Conservation (phyloP, 1,140 invertebrate species). For the Dendroctonus ponderosae region DNA sequence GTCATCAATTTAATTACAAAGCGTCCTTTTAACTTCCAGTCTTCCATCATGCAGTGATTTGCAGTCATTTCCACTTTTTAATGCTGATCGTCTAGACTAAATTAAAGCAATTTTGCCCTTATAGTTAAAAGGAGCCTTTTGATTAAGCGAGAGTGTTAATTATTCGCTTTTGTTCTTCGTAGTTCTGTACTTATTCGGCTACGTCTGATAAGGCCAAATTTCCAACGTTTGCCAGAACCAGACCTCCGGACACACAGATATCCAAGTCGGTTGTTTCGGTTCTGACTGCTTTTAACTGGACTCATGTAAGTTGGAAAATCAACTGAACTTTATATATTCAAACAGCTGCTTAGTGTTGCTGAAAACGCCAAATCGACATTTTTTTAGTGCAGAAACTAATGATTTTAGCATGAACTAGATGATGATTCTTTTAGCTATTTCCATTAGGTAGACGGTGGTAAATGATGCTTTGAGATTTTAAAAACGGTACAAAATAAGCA, state of each 20-base stretch:
- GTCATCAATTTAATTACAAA: too few relatives aligned
- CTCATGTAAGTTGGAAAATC: conserved; percentile 61
- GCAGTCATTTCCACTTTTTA: too few relatives aligned
- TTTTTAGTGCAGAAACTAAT: not conserved
- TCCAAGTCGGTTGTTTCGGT: conserved; percentile 84
- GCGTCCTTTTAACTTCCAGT: too few relatives aligned
- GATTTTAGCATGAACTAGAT: too few relatives aligned
- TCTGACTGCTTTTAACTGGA: conserved; percentile 77
- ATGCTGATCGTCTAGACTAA: too few relatives aligned
- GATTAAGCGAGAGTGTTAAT: too few relatives aligned
- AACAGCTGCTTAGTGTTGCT: not conserved
- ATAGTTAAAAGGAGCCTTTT: too few relatives aligned
- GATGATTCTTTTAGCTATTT: not conserved
- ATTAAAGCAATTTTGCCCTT: too few relatives aligned
- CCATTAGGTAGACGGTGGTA: not conserved
- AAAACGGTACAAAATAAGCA: too few relatives aligned
- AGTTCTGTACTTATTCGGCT: conserved; percentile 73
- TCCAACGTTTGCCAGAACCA: conserved; percentile 88
- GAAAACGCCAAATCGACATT: not conserved
- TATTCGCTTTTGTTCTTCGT: not conserved
- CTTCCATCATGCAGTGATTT: too few relatives aligned
- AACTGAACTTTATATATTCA: not conserved
- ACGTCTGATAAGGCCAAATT: conserved; percentile 85
- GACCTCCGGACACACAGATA: conserved; percentile 90
- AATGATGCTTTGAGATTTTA: not conserved